Base-by-base conservation (phyloP, 2,888 invertebrate genomes). In the Axea sp. region DNA sequence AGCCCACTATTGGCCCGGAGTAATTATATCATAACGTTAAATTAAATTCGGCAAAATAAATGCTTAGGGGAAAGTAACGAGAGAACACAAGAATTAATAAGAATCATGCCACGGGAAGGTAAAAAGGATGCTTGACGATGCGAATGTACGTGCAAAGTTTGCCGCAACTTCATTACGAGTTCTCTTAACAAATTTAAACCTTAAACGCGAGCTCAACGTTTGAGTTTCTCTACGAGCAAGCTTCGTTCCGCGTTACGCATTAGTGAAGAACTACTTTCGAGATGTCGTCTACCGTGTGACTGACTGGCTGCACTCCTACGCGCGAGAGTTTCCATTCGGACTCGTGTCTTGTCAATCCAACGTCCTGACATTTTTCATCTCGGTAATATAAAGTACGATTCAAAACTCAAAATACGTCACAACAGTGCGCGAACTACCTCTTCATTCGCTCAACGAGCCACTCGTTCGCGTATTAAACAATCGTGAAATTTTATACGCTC, bases 171-270 rank as follows among this genome's bases (percentile, higher is more conserved):
- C 83, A 83, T 84, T 82, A 84, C 81, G 80, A 83, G 76, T 83
- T 72, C 80, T 80, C 81, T 81, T 83, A 83, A 84, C 83, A 82
- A 84, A 84, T 84, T 84, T 81, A 82, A 81, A 80, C 80, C 80
- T 82, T 81, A 79, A 78, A 78, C 78, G 77, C 79, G 79, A 82
- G 81, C 79, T 81, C 78, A 80, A 81, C 82, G 79, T 83, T 84
- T 83, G 83, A 83, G 81, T 83, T 83, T 80, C 77, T 75, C 68
- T 47, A 19, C 53, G 47, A 45, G 59, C 49, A 33, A 60, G 59
- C 65, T 71, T 19, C 67, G 67, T 75, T 73, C 68, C 53, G 68
- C 64, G 55, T 57, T 53, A 75, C 57, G 67, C 67, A 71, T 71
- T 71, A 71, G 49, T 26, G 57, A 72, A 39, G 68, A 55, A 45